These are phyloP conservation scores for Notospermus geniculatus DNA, from an alignment of 1,140 invertebrate genomes.

Conservation along the genomic window DNA sequence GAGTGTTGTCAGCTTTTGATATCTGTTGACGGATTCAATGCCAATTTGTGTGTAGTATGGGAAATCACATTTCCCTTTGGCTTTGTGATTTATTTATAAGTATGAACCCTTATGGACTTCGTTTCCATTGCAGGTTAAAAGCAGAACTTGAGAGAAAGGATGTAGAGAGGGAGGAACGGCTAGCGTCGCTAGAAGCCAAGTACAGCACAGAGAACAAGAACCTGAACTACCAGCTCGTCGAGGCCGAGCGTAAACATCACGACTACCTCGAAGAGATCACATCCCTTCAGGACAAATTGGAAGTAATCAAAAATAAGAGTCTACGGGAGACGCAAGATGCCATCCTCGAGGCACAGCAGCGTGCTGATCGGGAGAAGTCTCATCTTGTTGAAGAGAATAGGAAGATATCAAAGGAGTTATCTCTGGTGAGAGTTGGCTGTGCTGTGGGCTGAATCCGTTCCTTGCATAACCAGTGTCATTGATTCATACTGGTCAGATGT, in stretches of 20 bases:
- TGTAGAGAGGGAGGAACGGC: constrained; percentile 80
- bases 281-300: constrained; percentile 76
- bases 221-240: constrained; percentile 79
- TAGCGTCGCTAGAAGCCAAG: constrained; percentile 75
- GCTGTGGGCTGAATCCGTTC: too few relatives aligned
- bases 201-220: constrained; percentile 75
- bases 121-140: constrained; percentile 65
- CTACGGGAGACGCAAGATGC: constrained; percentile 62
- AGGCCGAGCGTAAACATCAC: constrained; percentile 64
- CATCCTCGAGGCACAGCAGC: constrained; percentile 69
- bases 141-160: constrained; percentile 84
- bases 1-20: too few relatives aligned
- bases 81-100: too few relatives aligned
- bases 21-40: too few relatives aligned
- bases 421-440: constrained; percentile 32
- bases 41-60: too few relatives aligned
- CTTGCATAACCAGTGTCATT: too few relatives aligned
- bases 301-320: constrained; percentile 64
- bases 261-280: constrained; percentile 61
- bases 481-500: too few relatives aligned
- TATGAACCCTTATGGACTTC: too few relatives aligned
- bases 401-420: constrained; percentile 58
- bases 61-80: too few relatives aligned
- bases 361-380: constrained; percentile 74
- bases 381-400: constrained; percentile 84